Evolutionary conservation across 2,797 vertebrate species (phyloP).

Genomic region (Vipera latastei): DNA sequence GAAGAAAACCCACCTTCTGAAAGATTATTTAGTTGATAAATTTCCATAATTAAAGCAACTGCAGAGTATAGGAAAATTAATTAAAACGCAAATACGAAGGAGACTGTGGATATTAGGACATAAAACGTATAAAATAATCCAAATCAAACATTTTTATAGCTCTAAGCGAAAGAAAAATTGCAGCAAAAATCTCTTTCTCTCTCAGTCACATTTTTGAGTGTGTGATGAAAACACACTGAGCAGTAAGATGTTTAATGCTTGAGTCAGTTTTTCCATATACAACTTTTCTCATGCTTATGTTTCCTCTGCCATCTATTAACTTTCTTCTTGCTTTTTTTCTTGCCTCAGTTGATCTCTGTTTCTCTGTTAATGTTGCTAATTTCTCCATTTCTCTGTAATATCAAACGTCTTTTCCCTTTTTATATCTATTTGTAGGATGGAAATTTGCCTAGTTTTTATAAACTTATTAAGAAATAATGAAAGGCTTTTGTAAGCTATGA

Average conservation of each 20-base stretch:
- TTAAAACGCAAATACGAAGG: slow-evolving; percentile 60
- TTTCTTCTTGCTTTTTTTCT: background rate
- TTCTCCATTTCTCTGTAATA: background rate
- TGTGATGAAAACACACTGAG: slow-evolving; percentile 36
- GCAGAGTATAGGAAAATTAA: background rate
- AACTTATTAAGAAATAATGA: background rate
- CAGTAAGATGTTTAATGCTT: slow-evolving; percentile 46
- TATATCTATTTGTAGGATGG: background rate
- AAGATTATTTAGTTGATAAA: background rate
- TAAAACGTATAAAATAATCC: background rate
- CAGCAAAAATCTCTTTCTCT: slow-evolving; percentile 34
- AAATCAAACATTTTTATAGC: slow-evolving; percentile 32
- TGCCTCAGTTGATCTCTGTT: background rate
- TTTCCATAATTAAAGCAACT: background rate
- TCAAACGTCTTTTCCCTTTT: background rate
- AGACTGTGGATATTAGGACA: background rate
- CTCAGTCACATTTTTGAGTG: slow-evolving; percentile 43
- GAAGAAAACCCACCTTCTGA: background rate
- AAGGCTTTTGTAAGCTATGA: background rate
- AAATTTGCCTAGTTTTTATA: background rate
- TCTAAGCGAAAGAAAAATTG: slow-evolving; percentile 36
- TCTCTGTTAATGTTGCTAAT: slow-evolving; percentile 31
- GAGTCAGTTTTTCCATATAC: slow-evolving; percentile 67
- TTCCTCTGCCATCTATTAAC: slow-evolving; percentile 38
- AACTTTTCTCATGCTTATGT: slow-evolving; percentile 50